These are phyloP conservation scores for Petroica traversi DNA, from an alignment of 2,113 vertebrate genomes.

Conservation along the genomic window DNA sequence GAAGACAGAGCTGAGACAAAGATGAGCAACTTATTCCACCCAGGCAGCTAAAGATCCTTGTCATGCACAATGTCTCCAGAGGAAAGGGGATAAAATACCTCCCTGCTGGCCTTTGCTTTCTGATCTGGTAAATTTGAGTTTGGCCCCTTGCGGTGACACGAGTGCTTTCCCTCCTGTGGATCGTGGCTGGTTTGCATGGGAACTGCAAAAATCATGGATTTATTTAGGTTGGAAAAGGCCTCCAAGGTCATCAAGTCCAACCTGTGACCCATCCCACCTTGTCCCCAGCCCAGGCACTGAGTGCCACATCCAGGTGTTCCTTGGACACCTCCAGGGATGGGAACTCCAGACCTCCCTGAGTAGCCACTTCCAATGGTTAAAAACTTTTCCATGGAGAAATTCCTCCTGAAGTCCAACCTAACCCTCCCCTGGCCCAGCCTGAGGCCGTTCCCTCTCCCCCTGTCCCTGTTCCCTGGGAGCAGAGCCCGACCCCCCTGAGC, in stretches of 20 bases:
- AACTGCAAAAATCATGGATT: not conserved
- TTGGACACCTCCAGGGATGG: not conserved
- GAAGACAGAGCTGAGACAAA: not conserved
- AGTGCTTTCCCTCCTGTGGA: not conserved
- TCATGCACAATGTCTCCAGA: not conserved
- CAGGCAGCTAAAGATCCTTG: not conserved
- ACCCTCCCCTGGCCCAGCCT: rapidly evolving
- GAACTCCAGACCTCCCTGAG: not conserved
- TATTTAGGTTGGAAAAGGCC: not conserved
- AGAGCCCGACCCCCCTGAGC: rapidly evolving
- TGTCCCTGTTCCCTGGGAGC: not conserved
- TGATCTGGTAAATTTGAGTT: not conserved
- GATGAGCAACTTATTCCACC: not conserved
- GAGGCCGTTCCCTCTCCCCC: not conserved
- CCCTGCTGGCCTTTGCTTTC: not conserved
- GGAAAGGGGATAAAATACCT: not conserved
- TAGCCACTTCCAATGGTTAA: not conserved
- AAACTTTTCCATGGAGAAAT: not conserved
- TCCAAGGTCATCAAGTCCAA: not conserved
- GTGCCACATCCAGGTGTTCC: not conserved
- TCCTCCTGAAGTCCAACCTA: rapidly evolving
- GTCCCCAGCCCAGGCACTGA: not conserved
- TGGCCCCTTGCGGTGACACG: not conserved
- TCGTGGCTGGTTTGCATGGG: not conserved
- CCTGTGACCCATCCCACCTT: not conserved